These are phyloP conservation scores for Furcula furcula DNA, from an alignment of 2,888 invertebrate species.

Conservation along the genomic window DNA sequence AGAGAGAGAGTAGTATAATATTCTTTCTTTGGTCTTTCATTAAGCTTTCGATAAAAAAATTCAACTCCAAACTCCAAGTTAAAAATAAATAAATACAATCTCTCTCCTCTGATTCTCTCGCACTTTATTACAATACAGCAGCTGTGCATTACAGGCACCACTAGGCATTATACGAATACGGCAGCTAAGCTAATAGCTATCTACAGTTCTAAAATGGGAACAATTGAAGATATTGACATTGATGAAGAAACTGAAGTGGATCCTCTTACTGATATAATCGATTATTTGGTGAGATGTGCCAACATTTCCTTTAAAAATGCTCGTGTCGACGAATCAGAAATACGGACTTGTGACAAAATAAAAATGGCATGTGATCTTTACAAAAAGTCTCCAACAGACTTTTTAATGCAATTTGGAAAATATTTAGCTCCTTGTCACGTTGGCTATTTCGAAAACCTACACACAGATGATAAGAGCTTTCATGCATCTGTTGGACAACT, in stretches of 20 bases:
- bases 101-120: too few relatives aligned
- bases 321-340: conserved; percentile 89
- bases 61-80: too few relatives aligned
- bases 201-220: conserved; percentile 7
- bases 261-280: conserved; percentile 81
- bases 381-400: conserved; percentile 84
- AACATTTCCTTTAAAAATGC: conserved; percentile 90
- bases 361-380: conserved; percentile 85
- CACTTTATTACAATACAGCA: too few relatives aligned
- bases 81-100: too few relatives aligned
- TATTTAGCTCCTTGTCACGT: conserved; percentile 86
- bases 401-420: conserved; percentile 89
- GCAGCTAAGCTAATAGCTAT: too few relatives aligned
- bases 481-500: conserved; percentile 84
- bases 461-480: conserved; percentile 74
- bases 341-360: conserved; percentile 86
- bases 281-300: conserved; percentile 82
- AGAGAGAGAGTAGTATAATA: too few relatives aligned
- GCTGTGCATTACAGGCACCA: too few relatives aligned
- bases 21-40: too few relatives aligned
- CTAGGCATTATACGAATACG: too few relatives aligned
- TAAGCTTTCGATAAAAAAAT: too few relatives aligned
- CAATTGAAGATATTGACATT: conserved; percentile 1
- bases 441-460: conserved; percentile 83
- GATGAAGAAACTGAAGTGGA: conserved; percentile 43